Evolutionary conservation across 2,797 vertebrate genomes (phyloP).

Genomic region (Diplodus puntazzo): DNA sequence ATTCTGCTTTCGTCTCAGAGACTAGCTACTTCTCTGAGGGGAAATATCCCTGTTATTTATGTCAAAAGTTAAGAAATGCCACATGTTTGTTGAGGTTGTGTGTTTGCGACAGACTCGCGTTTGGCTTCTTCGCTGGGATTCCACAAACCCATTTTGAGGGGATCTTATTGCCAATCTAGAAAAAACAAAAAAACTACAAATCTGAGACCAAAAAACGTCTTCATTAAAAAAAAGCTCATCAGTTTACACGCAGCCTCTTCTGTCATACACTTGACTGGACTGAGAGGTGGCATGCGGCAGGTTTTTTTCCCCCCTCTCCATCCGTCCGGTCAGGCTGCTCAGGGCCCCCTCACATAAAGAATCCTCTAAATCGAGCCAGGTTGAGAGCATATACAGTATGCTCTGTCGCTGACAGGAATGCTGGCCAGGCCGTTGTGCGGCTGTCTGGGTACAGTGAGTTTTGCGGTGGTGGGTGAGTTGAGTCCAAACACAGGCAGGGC

Average conservation of each 20-base stretch:
- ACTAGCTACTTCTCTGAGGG: neutral
- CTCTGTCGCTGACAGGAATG: slow-evolving; percentile 57
- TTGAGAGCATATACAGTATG: slow-evolving; percentile 47
- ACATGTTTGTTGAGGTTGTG: slow-evolving; percentile 30
- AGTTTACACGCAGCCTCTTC: neutral
- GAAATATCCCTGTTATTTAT: slow-evolving; percentile 33
- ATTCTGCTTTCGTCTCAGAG: neutral
- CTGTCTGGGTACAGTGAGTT: slow-evolving; percentile 61
- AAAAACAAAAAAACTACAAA: neutral
- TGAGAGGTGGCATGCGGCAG: neutral
- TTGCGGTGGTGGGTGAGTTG: slow-evolving; percentile 64
- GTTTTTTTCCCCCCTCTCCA: slow-evolving; percentile 15
- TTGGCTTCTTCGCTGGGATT: slow-evolving; percentile 18
- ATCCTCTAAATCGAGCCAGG: slow-evolving; percentile 54
- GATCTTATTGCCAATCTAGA: slow-evolving; percentile 14
- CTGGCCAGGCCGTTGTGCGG: slow-evolving; percentile 57
- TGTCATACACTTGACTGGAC: neutral
- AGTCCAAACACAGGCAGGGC: slow-evolving; percentile 78
- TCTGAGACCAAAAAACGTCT: slow-evolving; percentile 1
- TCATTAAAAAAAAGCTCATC: slow-evolving; percentile 7
- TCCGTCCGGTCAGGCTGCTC: slow-evolving; percentile 15
- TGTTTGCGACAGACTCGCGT: slow-evolving; percentile 39
- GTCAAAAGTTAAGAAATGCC: slow-evolving; percentile 46
- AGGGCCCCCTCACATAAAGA: slow-evolving; percentile 41
- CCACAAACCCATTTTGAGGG: neutral